Evolutionary conservation across 2,797 vertebrate genomes (phyloP), one percentile per base, ranked within the genome.

Genomic region (Mus caroli): DNA sequence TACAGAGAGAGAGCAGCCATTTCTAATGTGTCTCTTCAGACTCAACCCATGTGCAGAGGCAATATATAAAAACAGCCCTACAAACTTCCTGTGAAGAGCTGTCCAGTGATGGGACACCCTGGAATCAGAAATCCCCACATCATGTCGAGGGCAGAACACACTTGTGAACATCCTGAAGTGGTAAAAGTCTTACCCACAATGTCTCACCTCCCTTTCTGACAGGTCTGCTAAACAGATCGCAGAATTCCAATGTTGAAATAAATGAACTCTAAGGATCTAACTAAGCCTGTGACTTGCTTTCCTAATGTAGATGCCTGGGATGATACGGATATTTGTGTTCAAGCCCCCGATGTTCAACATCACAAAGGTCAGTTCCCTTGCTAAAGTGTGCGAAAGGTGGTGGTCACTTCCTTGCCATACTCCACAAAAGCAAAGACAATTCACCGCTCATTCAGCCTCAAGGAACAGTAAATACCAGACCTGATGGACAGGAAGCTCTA

Each of bases 61-160:
- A 73, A 73, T n/a, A 58, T 43, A 58, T 43, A 26, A 91, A 88
- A 58, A 77, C 6, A 82, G 34, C 34, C 34, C 85, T 73, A 91
- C 52, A 73, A 93, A 89, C 56, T 34, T 37, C 83, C 88, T 17
- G 13, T 34, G 82, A 90, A 91, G 76, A 11, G 56, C 22, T 88
- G 37, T 50, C 75, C 52, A 62, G n/a, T 62, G 84, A 91, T 26
- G 52, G 88, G 40, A 54, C 13, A n/a, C 9, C 46, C 8, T 40
- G 46, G 67, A 90, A 92, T 52, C 46, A 86, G 86, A 79, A 75
- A 92, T 60, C 73, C 56, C 54, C 78, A 54, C n/a, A 54, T 60
- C 46, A 2, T 34, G 28, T 91, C 50, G 6, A 52, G 71, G 77
- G 34, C 5, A 54, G 87, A 86, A 52, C 1, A 3, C 58, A 40